phyloP scores from a whole-genome alignment of 1,140 invertebrate species.

The Drosophila biarmipes region DNA sequence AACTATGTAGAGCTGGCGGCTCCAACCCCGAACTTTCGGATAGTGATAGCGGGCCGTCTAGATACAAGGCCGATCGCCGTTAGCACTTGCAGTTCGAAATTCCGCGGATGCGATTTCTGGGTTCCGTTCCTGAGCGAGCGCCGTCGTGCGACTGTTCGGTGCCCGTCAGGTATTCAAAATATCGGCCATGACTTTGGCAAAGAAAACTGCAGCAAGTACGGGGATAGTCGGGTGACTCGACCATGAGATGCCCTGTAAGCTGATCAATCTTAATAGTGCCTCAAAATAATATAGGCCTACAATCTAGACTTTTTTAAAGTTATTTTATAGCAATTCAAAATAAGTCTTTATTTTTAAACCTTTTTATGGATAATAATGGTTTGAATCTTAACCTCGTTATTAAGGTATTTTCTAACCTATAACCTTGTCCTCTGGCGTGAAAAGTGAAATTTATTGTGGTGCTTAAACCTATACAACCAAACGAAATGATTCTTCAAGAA shows the following conservation, averaged over 20 bases:
- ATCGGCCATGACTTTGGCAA: conserved; percentile 77
- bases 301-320: too few relatives aligned
- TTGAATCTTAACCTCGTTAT: too few relatives aligned
- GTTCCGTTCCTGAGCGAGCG: conserved; percentile 48
- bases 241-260: conserved; percentile 21
- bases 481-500: too few relatives aligned
- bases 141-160: conserved; percentile 59
- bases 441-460: too few relatives aligned
- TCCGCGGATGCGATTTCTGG: conserved; percentile 30
- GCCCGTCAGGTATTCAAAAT: conserved; percentile 70
- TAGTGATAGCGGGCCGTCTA: not conserved
- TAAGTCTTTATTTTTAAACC: too few relatives aligned
- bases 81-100: conserved; percentile 9
- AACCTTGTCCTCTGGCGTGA: too few relatives aligned
- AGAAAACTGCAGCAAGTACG: conserved; percentile 46
- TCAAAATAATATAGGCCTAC: too few relatives aligned
- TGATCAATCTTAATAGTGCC: not conserved
- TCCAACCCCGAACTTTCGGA: not conserved
- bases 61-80: conserved; percentile 5
- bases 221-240: conserved; percentile 1
- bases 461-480: too few relatives aligned
- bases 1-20: not conserved
- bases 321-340: too few relatives aligned
- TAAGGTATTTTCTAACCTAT: too few relatives aligned
- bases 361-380: too few relatives aligned